These are phyloP conservation scores for Eustalomyia histrio DNA, from an alignment of 2,888 invertebrate species.

Conservation along the genomic window DNA sequence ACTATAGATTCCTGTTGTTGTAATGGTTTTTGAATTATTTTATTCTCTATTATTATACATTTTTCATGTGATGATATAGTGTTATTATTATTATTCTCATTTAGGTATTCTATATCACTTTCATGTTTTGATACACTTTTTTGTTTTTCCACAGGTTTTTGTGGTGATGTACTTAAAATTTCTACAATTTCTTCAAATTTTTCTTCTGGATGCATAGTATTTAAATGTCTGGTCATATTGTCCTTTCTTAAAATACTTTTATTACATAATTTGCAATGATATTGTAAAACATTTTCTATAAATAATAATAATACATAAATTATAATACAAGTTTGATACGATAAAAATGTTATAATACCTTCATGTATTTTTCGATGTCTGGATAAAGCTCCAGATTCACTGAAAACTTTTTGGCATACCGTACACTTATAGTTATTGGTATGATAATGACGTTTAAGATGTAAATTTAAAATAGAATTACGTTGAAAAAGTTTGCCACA, in stretches of 20 bases:
- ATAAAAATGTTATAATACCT: slow-evolving; percentile 79
- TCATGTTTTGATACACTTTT: not conserved
- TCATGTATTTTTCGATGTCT: slow-evolving; percentile 86
- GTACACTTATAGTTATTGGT: slow-evolving; percentile 83
- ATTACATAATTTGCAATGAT: slow-evolving; percentile 85
- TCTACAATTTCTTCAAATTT: slow-evolving; percentile 69
- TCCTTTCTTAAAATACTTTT: slow-evolving; percentile 88
- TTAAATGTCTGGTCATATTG: slow-evolving; percentile 87
- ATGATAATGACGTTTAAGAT: slow-evolving; percentile 81
- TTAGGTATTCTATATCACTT: not conserved
- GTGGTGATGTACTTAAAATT: slow-evolving; percentile 48
- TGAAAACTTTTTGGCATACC: slow-evolving; percentile 85
- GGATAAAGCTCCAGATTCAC: slow-evolving; percentile 84
- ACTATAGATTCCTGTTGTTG: not conserved
- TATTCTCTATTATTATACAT: slow-evolving; percentile 41
- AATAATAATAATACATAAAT: too few relatives aligned
- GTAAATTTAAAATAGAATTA: slow-evolving; percentile 82
- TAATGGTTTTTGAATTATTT: slow-evolving; percentile 29
- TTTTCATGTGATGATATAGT: not conserved
- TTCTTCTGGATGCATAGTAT: slow-evolving; percentile 85
- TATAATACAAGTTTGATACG: too few relatives aligned
- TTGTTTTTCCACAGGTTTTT: not conserved
- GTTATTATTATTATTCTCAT: not conserved
- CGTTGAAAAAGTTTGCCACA: slow-evolving; percentile 83
- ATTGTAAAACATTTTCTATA: slow-evolving; percentile 84